phyloP scores from a whole-genome alignment of 2,113 vertebrate genomes.

The Chaetorhynchus papuensis region DNA sequence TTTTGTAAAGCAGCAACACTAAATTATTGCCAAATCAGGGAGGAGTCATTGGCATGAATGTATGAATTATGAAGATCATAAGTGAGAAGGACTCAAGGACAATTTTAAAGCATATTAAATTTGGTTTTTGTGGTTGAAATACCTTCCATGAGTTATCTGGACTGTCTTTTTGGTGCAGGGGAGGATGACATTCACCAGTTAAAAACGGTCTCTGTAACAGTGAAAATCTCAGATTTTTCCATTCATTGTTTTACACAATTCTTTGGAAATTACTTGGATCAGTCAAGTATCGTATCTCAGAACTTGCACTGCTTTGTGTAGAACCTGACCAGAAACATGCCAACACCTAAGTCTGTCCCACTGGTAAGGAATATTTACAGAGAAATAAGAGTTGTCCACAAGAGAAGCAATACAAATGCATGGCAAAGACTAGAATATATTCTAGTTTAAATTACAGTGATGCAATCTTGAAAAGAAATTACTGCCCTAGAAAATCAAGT shows the following conservation, averaged over 20 bases:
- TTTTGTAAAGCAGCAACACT: background rate
- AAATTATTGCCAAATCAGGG: background rate
- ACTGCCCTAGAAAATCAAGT: background rate
- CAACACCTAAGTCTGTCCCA: background rate
- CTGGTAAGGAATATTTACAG: background rate
- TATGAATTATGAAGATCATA: background rate
- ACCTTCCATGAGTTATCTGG: background rate
- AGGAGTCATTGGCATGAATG: background rate
- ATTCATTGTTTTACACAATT: constrained; percentile 38
- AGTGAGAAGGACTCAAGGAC: background rate
- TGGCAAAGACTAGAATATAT: background rate
- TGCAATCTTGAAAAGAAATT: background rate
- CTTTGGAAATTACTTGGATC: constrained; percentile 58
- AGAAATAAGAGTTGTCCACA: background rate
- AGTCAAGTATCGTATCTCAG: constrained; percentile 30
- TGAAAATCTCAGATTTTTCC: constrained; percentile 31
- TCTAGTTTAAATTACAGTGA: background rate
- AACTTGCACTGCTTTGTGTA: constrained; percentile 31
- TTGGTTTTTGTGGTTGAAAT: background rate
- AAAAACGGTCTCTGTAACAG: constrained; percentile 26
- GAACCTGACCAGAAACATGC: constrained; percentile 39
- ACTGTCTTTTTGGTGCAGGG: background rate
- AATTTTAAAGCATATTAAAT: background rate
- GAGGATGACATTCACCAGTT: background rate
- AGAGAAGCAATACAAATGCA: background rate